phyloP scores from a whole-genome alignment of 2,797 vertebrate species.

The Poecilia gillii region DNA sequence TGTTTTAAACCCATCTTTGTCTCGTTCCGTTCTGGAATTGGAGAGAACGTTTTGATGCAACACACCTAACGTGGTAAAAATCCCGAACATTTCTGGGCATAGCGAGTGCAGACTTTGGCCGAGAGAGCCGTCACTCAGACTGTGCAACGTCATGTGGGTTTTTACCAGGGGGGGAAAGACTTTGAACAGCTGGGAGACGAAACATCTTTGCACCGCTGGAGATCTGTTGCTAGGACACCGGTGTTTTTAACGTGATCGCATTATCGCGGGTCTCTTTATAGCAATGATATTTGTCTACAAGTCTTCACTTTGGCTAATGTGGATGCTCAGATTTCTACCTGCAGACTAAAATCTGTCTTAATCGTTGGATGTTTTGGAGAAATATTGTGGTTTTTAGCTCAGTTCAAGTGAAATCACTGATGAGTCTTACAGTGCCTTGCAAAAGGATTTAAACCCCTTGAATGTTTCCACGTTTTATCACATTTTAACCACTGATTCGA shows the following conservation, averaged over 20 bases:
- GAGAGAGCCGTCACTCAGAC: conserved; percentile 34
- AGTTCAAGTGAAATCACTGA: neutral
- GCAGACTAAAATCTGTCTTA: conserved; percentile 36
- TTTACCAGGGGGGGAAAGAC: neutral
- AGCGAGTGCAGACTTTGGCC: conserved; percentile 42
- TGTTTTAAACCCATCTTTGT: conserved; percentile 27
- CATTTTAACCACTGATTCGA: neutral
- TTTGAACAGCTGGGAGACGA: conserved; percentile 72
- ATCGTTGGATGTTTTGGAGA: conserved; percentile 11
- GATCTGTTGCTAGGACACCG: conserved; percentile 23
- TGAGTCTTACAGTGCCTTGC: neutral
- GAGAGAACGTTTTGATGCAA: conserved; percentile 48
- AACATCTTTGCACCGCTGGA: conserved; percentile 32
- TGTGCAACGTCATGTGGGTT: conserved; percentile 30
- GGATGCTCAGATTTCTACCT: conserved; percentile 1
- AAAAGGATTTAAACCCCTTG: neutral
- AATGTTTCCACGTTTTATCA: neutral
- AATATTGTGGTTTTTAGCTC: neutral
- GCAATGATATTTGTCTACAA: conserved; percentile 25
- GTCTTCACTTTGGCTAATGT: conserved; percentile 16
- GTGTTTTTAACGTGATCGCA: conserved; percentile 22
- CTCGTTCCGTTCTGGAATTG: conserved; percentile 66
- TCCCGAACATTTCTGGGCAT: conserved; percentile 58
- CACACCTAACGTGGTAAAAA: conserved; percentile 33
- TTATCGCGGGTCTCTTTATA: conserved; percentile 18